phyloP scores from a whole-genome alignment of 2,797 vertebrate species.

The Lemur catta region DNA sequence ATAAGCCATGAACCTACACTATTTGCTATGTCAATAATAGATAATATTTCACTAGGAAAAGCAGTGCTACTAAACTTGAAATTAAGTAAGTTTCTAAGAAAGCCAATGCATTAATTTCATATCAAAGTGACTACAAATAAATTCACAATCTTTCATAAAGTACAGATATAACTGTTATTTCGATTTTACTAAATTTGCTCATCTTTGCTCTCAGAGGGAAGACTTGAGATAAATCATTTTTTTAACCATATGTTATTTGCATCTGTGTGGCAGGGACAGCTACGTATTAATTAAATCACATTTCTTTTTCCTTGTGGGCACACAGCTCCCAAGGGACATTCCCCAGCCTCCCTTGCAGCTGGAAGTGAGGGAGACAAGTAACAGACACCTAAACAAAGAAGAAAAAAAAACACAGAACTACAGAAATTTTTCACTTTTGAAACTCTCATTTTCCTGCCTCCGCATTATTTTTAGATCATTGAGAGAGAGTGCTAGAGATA shows the following conservation, averaged over 20 bases:
- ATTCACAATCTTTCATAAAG: constrained; percentile 43
- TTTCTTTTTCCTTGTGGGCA: not conserved
- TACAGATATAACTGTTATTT: not conserved
- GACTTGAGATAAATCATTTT: not conserved
- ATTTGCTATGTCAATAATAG: constrained; percentile 85
- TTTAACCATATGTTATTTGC: not conserved
- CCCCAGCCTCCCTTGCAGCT: not conserved
- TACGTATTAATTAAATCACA: not conserved
- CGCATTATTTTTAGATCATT: not conserved
- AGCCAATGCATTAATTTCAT: constrained; percentile 86
- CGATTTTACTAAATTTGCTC: constrained; percentile 45
- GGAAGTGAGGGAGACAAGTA: not conserved
- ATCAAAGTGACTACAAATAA: constrained; percentile 84
- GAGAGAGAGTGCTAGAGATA: not conserved
- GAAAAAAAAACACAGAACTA: no score
- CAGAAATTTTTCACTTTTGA: not conserved
- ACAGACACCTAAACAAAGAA: not conserved
- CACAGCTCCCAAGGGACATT: not conserved
- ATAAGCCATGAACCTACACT: constrained; percentile 84
- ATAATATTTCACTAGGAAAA: constrained; percentile 84
- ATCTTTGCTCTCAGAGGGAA: not conserved
- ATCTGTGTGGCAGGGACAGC: not conserved
- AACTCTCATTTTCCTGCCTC: not conserved
- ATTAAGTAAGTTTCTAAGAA: constrained; percentile 85
- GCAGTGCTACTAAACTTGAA: constrained; percentile 83